These are phyloP conservation scores for Podarcis lilfordi DNA, from an alignment of 2,797 vertebrate species.

Conservation along the genomic window DNA sequence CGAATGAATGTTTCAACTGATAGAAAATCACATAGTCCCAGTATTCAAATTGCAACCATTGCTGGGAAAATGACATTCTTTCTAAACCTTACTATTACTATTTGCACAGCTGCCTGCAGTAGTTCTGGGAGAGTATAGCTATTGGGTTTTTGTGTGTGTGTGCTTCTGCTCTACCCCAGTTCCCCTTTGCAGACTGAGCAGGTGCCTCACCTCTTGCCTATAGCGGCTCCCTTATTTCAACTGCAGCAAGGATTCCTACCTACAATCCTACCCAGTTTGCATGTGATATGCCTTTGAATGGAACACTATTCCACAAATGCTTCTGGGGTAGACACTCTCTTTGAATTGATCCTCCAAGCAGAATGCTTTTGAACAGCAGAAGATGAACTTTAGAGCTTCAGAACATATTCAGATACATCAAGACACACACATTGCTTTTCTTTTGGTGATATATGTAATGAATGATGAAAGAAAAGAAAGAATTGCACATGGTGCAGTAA, in stretches of 20 bases:
- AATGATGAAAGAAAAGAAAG: not conserved
- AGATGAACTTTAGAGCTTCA: not conserved
- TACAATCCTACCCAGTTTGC: not conserved
- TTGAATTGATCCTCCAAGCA: not conserved
- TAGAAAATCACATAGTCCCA: not conserved
- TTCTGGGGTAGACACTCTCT: not conserved
- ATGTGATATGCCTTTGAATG: not conserved
- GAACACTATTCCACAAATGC: not conserved
- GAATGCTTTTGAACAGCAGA: not conserved
- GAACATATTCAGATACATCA: not conserved
- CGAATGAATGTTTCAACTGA: not conserved
- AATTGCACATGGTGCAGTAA: not conserved
- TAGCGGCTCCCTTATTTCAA: not conserved
- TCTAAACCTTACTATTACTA: not conserved
- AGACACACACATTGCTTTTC: not conserved
- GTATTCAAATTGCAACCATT: not conserved
- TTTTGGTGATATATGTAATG: not conserved
- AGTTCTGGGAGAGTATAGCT: too few species aligned
- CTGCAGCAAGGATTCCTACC: not conserved
- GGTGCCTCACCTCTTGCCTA: not conserved
- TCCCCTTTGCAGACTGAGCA: not conserved
- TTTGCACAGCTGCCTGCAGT: not conserved
- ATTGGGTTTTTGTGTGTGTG: too few species aligned
- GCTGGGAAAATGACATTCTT: not conserved
- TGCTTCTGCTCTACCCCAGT: not conserved